Evolutionary conservation across 2,888 invertebrate genomes (phyloP), one percentile per base, ranked within the genome.

Genomic region (Taphrorychus bicolor): DNA sequence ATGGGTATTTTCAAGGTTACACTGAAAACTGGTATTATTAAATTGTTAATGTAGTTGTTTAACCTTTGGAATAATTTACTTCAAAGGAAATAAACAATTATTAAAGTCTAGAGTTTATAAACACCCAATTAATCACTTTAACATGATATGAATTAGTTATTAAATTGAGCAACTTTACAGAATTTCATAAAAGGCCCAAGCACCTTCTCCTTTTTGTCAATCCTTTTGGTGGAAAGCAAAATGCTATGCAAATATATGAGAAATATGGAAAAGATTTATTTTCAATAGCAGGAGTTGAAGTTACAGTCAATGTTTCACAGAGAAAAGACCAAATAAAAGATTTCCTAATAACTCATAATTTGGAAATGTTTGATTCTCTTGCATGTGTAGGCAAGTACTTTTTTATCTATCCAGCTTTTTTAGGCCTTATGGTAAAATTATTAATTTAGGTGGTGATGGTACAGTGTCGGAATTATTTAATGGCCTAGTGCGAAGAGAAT

Each of bases 381-480:
- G 89, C 91, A 16, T 91, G 91, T 80, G 90, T 95, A 5, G 95
- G 95, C 0, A 94, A 54, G 69, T 41, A 52, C 3, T 14, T 5
- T 23, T 23, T 11, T 49, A 24, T 18, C 7, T 5, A 54, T 40
- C 17, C 22, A 16, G 5, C 16, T 22, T 22, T 58, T 42, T 58
- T 42, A 14, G 22, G 0, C 42, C 16, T 45, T 51, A 32, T 40
- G 14, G 9, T 57, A 5, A 16, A 11, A 9, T 48, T 14, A 11
- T 17, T 32, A 56, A 5, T 45, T 53, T 52, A 67, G 95, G 95
- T 0, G 95, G 95, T 0, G 95, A 95, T 81, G 95, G 95, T 0
- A 92, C 94, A 48, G 91, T 93, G 74, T 89, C 92, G 5, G 95
- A 95, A 82, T 85, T 94, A 22, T 87, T 89, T 71, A 92, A 92